phyloP scores from a whole-genome alignment of 1,140 invertebrate genomes.

The Atta texana region DNA sequence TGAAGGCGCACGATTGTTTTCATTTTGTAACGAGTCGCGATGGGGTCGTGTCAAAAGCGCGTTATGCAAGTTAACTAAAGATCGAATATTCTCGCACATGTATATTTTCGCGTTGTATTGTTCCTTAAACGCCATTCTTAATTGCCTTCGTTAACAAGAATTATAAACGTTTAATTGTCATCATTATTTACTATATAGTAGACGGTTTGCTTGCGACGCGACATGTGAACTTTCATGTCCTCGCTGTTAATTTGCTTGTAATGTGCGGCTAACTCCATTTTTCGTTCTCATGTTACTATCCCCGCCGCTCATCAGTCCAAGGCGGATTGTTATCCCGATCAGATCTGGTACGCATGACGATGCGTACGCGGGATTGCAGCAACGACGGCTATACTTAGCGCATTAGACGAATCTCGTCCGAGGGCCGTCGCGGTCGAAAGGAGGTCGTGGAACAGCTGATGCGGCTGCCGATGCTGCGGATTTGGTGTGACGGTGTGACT shows the following conservation, averaged over 20 bases:
- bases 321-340: slow-evolving; percentile 35
- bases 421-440: slow-evolving; percentile 75
- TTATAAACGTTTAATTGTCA: slow-evolving; percentile 34
- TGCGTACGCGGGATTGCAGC: slow-evolving; percentile 73
- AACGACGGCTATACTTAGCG: slow-evolving; percentile 79
- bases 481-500: slow-evolving; percentile 38
- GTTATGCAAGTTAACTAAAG: background rate
- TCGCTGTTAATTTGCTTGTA: slow-evolving; percentile 54
- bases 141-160: slow-evolving; percentile 44
- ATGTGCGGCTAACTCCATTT: slow-evolving; percentile 43
- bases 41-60: background rate
- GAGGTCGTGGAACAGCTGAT: slow-evolving; percentile 80
- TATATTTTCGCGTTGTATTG: background rate
- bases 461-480: slow-evolving; percentile 32
- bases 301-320: background rate
- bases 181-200: slow-evolving; percentile 28
- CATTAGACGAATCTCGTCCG: slow-evolving; percentile 79
- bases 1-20: slow-evolving; percentile 20
- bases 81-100: too few species aligned
- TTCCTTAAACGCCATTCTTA: background rate
- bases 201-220: background rate
- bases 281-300: slow-evolving; percentile 54
- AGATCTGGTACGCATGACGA: slow-evolving; percentile 58
- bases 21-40: background rate
- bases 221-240: slow-evolving; percentile 17